Percentiles rank a stretch among this genome's conserved stretches.
Evolutionary conservation across 1,140 invertebrate genomes (phyloP).

Genomic region (Heliconius hewitsoni): DNA sequence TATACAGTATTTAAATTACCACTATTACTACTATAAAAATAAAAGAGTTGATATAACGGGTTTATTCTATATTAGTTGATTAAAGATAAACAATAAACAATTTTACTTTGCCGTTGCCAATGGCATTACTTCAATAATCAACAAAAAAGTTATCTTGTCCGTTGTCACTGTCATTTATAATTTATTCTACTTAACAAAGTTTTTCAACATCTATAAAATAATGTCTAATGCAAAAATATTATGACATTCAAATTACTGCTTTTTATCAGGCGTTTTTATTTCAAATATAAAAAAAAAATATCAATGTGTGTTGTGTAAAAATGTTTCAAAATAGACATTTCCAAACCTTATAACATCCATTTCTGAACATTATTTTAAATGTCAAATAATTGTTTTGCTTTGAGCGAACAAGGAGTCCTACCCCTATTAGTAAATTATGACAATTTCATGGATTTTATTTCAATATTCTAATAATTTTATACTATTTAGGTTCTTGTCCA

Average conservation of each 20-base stretch:
- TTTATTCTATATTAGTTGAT: neutral
- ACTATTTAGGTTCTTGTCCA: neutral
- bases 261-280: neutral
- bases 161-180: no score
- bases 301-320: no score
- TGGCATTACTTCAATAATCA: no score
- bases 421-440: conserved; percentile 54
- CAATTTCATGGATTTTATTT: conserved; percentile 43
- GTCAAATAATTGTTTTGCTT: conserved; percentile 60
- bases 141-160: no score
- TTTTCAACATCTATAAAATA: no score
- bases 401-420: conserved; percentile 33
- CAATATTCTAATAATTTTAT: conserved; percentile 38
- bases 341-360: neutral
- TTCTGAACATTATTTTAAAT: conserved; percentile 43
- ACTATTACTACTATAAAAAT: neutral
- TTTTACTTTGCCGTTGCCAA: neutral
- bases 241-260: no score
- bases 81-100: neutral
- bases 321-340: no score
- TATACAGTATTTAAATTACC: neutral
- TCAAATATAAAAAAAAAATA: neutral
- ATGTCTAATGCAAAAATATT: no score
- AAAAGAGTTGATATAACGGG: no score
- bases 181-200: no score